Conservation (phyloP, 2,888 invertebrate genomes). For the Metallyticus violacea region DNA sequence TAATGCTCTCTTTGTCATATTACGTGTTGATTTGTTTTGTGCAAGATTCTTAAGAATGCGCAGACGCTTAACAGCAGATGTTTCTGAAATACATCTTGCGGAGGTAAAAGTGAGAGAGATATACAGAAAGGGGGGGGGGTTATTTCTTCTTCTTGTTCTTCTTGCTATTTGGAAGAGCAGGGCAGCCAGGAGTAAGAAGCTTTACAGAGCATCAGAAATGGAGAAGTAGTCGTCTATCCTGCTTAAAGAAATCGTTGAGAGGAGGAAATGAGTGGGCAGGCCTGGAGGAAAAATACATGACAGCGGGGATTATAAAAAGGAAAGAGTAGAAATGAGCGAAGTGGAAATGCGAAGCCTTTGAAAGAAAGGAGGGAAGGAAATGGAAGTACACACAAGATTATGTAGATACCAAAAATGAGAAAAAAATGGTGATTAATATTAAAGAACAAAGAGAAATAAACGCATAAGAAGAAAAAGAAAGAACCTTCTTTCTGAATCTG, state of each 20-base stretch:
- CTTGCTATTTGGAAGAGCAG: too few species aligned
- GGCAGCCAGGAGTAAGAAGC: neutral
- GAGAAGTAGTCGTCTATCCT: neutral
- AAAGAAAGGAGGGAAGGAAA: neutral
- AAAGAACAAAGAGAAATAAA: neutral
- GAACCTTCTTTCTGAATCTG: neutral
- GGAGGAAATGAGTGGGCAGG: neutral
- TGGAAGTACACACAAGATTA: neutral
- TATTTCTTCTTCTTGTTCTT: neutral
- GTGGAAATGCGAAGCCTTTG: neutral
- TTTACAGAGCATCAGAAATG: neutral
- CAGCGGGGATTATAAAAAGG: neutral
- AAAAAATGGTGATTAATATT: conserved; percentile 1
- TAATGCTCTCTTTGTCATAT: too few species aligned
- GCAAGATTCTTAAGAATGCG: too few species aligned
- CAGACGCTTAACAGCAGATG: neutral
- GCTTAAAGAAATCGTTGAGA: neutral
- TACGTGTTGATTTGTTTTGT: too few species aligned
- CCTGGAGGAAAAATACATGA: neutral
- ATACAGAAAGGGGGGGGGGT: too few species aligned
- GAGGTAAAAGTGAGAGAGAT: neutral
- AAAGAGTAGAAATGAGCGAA: neutral
- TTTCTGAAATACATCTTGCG: neutral
- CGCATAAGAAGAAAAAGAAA: neutral
- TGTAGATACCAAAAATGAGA: neutral